Evolutionary conservation across 2,888 invertebrate species (phyloP).

Genomic region (Cephus spinipes): DNA sequence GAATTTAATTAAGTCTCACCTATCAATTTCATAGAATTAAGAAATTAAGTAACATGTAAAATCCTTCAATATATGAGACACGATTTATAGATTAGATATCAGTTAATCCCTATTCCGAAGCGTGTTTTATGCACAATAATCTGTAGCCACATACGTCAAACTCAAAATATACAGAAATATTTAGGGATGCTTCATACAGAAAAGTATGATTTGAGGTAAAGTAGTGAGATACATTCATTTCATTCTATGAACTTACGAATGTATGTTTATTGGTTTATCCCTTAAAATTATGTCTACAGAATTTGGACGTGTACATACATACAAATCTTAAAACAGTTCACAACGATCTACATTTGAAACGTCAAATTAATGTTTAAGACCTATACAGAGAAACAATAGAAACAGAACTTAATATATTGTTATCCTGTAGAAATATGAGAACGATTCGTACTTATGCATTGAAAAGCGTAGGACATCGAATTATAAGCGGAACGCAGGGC

Average conservation of each 20-base stretch:
- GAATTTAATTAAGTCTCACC: not conserved
- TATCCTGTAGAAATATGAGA: not conserved
- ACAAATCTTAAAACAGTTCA: not conserved
- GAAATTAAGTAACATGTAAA: not conserved
- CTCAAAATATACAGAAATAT: not conserved
- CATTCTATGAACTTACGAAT: too few species aligned
- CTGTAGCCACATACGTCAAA: not conserved
- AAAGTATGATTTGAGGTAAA: not conserved
- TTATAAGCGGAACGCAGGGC: conserved; percentile 19
- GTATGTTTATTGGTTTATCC: not conserved
- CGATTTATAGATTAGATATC: not conserved
- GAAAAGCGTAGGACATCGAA: not conserved
- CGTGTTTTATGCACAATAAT: not conserved
- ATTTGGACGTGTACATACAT: not conserved
- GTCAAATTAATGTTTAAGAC: not conserved
- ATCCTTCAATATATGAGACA: not conserved
- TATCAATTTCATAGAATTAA: not conserved
- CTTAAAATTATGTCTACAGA: not conserved
- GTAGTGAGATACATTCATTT: not conserved
- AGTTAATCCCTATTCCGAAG: not conserved
- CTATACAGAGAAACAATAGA: not conserved
- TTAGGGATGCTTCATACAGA: not conserved
- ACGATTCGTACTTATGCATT: not conserved
- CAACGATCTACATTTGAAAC: not conserved
- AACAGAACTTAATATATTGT: not conserved